phyloP scores from a whole-genome alignment of 2,113 vertebrate species.

The Equus przewalskii region DNA sequence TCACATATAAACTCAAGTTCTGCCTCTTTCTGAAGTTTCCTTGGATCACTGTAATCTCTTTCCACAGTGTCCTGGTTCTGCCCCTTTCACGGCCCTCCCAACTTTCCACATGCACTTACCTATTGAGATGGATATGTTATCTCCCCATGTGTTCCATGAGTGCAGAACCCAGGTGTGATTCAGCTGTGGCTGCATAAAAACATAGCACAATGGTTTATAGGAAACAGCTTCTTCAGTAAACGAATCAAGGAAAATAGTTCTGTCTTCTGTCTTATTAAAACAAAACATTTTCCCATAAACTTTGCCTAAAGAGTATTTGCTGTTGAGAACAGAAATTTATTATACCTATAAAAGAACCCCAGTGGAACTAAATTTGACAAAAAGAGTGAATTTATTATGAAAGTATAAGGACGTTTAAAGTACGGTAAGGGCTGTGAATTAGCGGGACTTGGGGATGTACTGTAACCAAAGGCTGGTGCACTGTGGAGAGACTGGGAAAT shows the following conservation, averaged over 20 bases:
- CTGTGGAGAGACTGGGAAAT: background rate
- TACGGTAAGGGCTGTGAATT: background rate
- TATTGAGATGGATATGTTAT: background rate
- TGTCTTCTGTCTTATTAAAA: background rate
- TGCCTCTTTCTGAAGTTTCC: background rate
- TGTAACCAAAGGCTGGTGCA: background rate
- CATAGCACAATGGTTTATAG: background rate
- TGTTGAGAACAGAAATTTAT: conserved; percentile 31
- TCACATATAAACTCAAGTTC: background rate
- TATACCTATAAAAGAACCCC: background rate
- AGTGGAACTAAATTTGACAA: background rate
- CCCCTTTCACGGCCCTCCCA: background rate
- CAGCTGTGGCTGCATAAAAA: background rate
- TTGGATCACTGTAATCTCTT: background rate
- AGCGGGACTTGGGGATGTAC: background rate
- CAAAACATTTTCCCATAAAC: background rate
- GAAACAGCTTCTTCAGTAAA: background rate
- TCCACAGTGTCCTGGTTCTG: background rate
- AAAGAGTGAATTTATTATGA: background rate
- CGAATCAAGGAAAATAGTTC: conserved; percentile 4
- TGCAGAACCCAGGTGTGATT: background rate
- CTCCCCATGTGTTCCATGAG: background rate
- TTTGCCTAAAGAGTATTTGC: conserved; percentile 30
- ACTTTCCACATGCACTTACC: background rate
- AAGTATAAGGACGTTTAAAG: background rate